Base-by-base conservation (phyloP, 2,797 vertebrate species). In the Crypturellus tataupa region DNA sequence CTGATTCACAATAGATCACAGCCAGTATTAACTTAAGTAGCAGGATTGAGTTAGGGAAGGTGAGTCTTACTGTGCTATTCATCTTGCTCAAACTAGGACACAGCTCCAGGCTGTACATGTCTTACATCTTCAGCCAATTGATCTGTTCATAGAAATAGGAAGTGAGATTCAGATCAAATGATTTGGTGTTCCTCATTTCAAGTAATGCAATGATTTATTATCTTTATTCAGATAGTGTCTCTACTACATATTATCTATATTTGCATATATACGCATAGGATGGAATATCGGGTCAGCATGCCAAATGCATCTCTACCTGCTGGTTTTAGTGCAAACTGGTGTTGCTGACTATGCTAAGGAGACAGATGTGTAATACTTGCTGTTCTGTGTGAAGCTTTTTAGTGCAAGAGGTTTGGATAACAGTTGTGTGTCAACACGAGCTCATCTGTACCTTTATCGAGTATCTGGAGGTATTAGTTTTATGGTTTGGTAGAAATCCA, bases 91-190 rank as follows among this genome's bases (percentile, higher is more conserved):
- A 87, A 65, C 5, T 77, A 65, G 58, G 60, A 79, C 12, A 23
- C 16, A 44, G 69, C 72, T 89, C 51, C 77, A 90, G 69, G 67
- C 27, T 59, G 19, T 25, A 11, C 15, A 6, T 20, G n/a, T 27
- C 83, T 86, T 59, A n/a, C 58, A 62, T 77, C 87, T 79, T 60
- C 85, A 86, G 80, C 58, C 77, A 76, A 42, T 58, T 24, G 33
- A 42, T 82, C 44, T 68, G 16, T 85, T 80, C n/a, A 84, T 33
- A 88, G 53, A 87, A 95, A 92, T 55, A 80, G 65, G 21, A 87
- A 85, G 49, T 64, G 7, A 51, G 49, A 71, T 27, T 73, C 15
- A 58, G 15, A 59, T 58, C 75, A 58, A 72, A 82, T 46, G 68
- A 56, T 47, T 79, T 78, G 31, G 20, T 62, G 47, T 59, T 91